Base-by-base conservation (phyloP, 2,888 invertebrate species). In the Cosmia pyralina region DNA sequence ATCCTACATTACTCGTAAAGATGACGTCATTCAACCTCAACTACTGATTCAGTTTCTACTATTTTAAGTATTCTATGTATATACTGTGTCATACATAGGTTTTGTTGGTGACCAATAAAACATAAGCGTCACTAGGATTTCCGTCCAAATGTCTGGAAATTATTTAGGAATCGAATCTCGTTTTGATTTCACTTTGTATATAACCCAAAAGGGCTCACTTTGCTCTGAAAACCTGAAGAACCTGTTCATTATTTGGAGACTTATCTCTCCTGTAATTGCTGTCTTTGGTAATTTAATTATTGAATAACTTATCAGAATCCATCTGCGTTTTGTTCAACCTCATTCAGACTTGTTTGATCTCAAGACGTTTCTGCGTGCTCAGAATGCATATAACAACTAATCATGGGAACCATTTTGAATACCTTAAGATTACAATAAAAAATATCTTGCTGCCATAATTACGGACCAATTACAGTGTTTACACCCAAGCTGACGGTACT, bases 381-480 rank as follows among this genome's bases (percentile, higher is more conserved):
- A 44, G 57, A 68, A 53, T 53, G 28, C 13, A 67, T 64, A 78
- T 72, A 62, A 17, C 28, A 41, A 17, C 48, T 69, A 55, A 78
- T 53, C 46, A 73, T 80, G 72, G 46, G 50, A 72, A 80, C 64
- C 44, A 65, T 70, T 74, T 74, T 77, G 66, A 68, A 72, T 77
- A 64, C 63, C 52, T 57, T 66, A 72, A 50, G 44, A 28, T 19
- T 58, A 13, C 38, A 52, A 77, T 72, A 69, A 70, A 62, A 55
- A 72, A 71, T 59, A 76, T 48, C 38, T 44, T 76, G 73, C 76
- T 86, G 81, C 68, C 72, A 78, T 71, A 70, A 77, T 84, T 72
- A 75, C 58, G 48, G 46, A 19, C 50, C 71, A 74, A 74, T 85
- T 78, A 81, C 60, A 64, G 58, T 86, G 73, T 86, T 85, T 81